phyloP scores from a whole-genome alignment of 1,140 invertebrate genomes.

The Microplitis demolitor region DNA sequence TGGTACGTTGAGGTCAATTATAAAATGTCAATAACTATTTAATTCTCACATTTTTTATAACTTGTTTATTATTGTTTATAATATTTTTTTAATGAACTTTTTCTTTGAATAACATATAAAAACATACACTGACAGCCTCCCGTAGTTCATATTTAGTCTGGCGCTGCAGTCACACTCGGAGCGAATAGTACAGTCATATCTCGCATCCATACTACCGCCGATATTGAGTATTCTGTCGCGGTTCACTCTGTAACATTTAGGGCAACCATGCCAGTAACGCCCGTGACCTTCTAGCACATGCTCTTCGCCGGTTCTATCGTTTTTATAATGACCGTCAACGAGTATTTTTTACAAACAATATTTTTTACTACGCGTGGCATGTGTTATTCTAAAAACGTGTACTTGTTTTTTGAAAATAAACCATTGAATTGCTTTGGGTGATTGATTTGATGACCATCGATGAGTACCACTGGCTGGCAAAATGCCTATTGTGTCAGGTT shows the following conservation, averaged over 20 bases:
- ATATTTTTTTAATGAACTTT: too few species aligned
- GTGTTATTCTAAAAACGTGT: not conserved
- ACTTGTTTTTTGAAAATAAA: conserved; percentile 9
- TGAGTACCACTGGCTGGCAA: conserved; percentile 7
- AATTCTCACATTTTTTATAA: too few species aligned
- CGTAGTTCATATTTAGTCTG: not conserved
- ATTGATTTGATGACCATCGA: conserved; percentile 1
- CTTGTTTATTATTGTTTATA: too few species aligned
- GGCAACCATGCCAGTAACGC: conserved; percentile 7
- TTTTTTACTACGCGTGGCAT: not conserved
- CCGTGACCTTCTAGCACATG: not conserved
- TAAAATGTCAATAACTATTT: too few species aligned
- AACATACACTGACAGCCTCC: not conserved
- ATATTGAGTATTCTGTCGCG: not conserved
- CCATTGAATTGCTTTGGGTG: conserved; percentile 15
- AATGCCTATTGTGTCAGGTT: conserved; percentile 21
- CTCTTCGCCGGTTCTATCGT: not conserved
- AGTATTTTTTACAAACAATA: conserved; percentile 2
- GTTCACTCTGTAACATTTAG: conserved; percentile 13
- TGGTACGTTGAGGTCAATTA: too few species aligned
- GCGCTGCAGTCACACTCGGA: not conserved
- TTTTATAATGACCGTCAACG: conserved; percentile 13
- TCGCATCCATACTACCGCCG: not conserved
- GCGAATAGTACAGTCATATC: not conserved
- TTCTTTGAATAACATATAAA: not conserved